Evolutionary conservation across 2,113 vertebrate genomes (phyloP), one percentile per base, ranked within the genome.

Genomic region (Pogona vitticeps): DNA sequence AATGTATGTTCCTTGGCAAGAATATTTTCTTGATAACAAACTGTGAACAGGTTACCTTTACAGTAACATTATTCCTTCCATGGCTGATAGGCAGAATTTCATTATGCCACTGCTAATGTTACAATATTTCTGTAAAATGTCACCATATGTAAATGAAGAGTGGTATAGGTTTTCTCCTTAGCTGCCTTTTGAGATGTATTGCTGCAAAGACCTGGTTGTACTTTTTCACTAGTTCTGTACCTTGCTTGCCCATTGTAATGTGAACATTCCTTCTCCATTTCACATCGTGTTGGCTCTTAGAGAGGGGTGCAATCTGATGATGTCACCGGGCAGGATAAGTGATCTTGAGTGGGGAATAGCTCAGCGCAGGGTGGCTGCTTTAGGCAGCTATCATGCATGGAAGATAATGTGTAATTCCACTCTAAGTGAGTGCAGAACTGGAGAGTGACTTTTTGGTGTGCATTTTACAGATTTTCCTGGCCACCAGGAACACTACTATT

Each of bases 111-210:
- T 94, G 96, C 96, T 97, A 98, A 98, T 98, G 96, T 97, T 99
- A 98, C 98, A 97, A 98, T 98, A 99, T 99, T 98, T 98, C 97
- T 95, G 96, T 94, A 97, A 99, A 99, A 99, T 99, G 98, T 99
- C 98, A 99, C 97, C 97, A 77, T 98, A 99, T 99, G 98, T 97
- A 99, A 99, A 99, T 99, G 89, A 96, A 95, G 88, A 89, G 97
- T 98, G 97, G 94, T 96, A 96, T 96, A 94, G 96, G 93, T 96
- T 97, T 98, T 96, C 94, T 88, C 97, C 95, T 93, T 95, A 96
- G 97, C 98, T 98, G 98, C 97, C 97, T 96, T 98, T 97, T 97
- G 97, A 97, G 97, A 98, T 96, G 96, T 93, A 93, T 88, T 68
- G 88, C 87, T 90, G 56, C 73, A 78, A 9, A 23, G 83, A 85